Conservation (phyloP, 2,797 vertebrate genomes). For the Arnoldichthys spilopterus region DNA sequence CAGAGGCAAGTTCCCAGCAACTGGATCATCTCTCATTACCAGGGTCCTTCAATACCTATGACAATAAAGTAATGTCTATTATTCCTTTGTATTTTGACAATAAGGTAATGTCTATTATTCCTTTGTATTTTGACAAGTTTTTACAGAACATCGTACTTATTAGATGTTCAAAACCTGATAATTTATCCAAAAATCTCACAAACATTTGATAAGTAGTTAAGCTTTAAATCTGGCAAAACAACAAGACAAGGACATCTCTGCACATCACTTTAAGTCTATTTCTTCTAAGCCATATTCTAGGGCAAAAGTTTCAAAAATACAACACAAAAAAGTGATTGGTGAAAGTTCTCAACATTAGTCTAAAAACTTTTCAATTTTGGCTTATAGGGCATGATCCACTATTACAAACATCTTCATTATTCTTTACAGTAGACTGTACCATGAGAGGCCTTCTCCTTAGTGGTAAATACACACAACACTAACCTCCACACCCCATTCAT, state of each 20-base stretch:
- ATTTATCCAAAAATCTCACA: background rate
- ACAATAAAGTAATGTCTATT: background rate
- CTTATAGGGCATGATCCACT: slow-evolving; percentile 71
- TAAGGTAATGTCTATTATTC: background rate
- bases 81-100: background rate
- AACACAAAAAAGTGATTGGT: slow-evolving; percentile 43
- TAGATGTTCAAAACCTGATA: slow-evolving; percentile 18
- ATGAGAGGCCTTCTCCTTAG: slow-evolving; percentile 33
- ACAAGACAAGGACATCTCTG: too few relatives aligned
- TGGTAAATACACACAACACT: slow-evolving; percentile 41
- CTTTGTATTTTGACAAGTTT: background rate
- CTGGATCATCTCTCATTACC: background rate
- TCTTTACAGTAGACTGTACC: slow-evolving; percentile 55
- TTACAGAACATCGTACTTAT: background rate
- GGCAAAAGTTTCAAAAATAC: slow-evolving; percentile 27
- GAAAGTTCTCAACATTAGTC: slow-evolving; percentile 17
- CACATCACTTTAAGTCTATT: slow-evolving; percentile 10
- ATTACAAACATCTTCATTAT: slow-evolving; percentile 46
- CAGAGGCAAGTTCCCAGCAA: background rate
- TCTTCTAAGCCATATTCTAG: slow-evolving; percentile 17
- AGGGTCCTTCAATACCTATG: background rate
- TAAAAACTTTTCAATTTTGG: slow-evolving; percentile 69
- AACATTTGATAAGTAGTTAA: background rate
- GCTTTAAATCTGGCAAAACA: too few relatives aligned
- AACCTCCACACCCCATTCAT: slow-evolving; percentile 38